Conservation (phyloP, 2,113 vertebrate species). For the Athene noctua region DNA sequence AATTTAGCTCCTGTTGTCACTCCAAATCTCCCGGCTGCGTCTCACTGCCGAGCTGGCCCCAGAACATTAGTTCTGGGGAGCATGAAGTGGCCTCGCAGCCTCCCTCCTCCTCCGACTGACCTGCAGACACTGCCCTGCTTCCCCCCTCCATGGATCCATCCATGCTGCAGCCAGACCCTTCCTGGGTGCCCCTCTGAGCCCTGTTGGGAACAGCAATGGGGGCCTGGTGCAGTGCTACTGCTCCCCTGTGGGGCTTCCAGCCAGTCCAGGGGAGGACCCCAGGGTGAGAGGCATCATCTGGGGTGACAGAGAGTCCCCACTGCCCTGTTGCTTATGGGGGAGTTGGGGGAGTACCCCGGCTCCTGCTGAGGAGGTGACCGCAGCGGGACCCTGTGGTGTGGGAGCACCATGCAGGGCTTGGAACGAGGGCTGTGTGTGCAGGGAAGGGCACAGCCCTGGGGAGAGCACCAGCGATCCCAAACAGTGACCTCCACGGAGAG, state of each 20-base stretch:
- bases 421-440: neutral
- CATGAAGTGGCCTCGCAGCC: fast-evolving
- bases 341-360: fast-evolving
- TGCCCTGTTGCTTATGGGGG: fast-evolving
- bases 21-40: neutral
- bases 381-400: fast-evolving
- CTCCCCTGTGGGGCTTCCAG: neutral
- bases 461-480: neutral
- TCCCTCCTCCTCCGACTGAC: neutral
- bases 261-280: neutral
- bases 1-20: conserved; percentile 61
- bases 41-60: neutral
- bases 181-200: neutral
- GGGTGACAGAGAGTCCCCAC: neutral
- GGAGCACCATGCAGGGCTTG: neutral
- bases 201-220: fast-evolving
- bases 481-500: neutral
- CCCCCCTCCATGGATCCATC: neutral
- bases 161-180: fast-evolving
- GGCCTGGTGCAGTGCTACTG: neutral
- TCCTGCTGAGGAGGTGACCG: neutral
- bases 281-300: neutral
- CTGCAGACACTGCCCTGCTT: fast-evolving
- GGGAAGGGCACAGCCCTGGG: neutral
- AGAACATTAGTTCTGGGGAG: neutral